Base-by-base conservation (phyloP, 37 sponge, comb jelly and placozoan species). In the Diacarnus erythraeanus region DNA sequence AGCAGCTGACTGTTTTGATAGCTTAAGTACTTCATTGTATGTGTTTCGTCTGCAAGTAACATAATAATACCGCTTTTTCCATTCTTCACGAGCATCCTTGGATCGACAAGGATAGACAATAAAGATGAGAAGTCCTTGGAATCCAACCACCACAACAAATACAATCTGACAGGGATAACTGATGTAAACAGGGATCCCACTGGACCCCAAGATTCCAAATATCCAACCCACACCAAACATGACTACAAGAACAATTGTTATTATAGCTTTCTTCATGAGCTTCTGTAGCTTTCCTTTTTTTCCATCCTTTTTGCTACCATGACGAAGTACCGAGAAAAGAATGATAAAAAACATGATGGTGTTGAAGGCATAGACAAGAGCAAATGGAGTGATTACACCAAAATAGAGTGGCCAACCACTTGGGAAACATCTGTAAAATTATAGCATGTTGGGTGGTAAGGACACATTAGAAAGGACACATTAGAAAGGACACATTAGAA, bases 201-300 rank as follows among this genome's bases (percentile, higher is more conserved):
- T 64, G n/a, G 69, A 65, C 31, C 69, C 76, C 15, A 76, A 44
- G 27, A 83, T 64, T 2, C 84, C 84, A 37, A 76, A 38, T 1
- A 35, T 76, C 84, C 84, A 83, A 1, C 84, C 84, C 21, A 83
- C 61, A 3, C 84, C 84, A 36, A 83, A 76, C 21, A 83, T 75
- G 39, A 83, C 54, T 38, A 77, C 75, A n/a, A 83, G 77, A 22
- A 42, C 64, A 3, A 41, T 18, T 9, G 76, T 43, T 6, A 83
- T 72, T 33, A 43, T 10, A 21, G 67, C 57, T 76, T 76, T 75
- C 59, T 83, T 61, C 29, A 61, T 29, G n/a, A 61, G 75, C 29
- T 35, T 76, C 29, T 42, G n/a, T 3, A 30, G 6, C 38, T 34
- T 59, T 56, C 6, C 8, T 8, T 20, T 3, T 59, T 76, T 59